These are phyloP conservation scores for Pogonocherus hispidulus DNA, from an alignment of 2,888 invertebrate species.

Conservation along the genomic window DNA sequence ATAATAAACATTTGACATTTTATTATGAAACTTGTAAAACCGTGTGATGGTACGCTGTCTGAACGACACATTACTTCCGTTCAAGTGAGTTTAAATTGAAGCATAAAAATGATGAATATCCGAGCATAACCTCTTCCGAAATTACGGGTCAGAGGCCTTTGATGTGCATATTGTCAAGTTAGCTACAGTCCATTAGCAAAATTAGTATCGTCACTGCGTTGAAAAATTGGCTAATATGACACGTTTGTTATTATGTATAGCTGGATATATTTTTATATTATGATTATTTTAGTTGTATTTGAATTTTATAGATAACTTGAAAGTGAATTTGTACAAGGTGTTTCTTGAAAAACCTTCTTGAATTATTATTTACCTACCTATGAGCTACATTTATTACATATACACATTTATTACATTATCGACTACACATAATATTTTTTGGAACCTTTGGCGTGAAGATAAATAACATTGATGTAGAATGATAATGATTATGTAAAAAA, in stretches of 20 bases:
- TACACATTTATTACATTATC: too few species aligned
- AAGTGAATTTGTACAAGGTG: too few species aligned
- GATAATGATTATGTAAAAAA: too few species aligned
- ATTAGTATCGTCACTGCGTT: neutral
- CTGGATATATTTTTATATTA: too few species aligned
- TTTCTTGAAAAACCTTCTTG: too few species aligned
- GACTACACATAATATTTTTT: too few species aligned
- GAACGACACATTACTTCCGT: neutral
- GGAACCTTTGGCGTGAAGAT: too few species aligned
- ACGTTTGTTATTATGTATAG: neutral
- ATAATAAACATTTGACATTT: neutral
- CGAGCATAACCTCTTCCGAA: slow-evolving; percentile 1
- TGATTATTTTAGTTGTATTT: too few species aligned
- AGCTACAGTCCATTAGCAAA: neutral
- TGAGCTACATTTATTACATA: too few species aligned
- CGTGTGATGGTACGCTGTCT: neutral
- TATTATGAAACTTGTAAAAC: neutral
- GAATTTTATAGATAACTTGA: too few species aligned
- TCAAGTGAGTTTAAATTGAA: neutral
- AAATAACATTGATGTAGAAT: too few species aligned
- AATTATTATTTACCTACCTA: too few species aligned
- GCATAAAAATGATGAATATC: neutral
- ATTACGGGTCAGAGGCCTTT: neutral
- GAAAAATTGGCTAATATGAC: slow-evolving; percentile 3
- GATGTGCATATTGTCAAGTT: neutral